Base-by-base conservation (phyloP, 2,888 invertebrate species). In the Lithosia quadra region DNA sequence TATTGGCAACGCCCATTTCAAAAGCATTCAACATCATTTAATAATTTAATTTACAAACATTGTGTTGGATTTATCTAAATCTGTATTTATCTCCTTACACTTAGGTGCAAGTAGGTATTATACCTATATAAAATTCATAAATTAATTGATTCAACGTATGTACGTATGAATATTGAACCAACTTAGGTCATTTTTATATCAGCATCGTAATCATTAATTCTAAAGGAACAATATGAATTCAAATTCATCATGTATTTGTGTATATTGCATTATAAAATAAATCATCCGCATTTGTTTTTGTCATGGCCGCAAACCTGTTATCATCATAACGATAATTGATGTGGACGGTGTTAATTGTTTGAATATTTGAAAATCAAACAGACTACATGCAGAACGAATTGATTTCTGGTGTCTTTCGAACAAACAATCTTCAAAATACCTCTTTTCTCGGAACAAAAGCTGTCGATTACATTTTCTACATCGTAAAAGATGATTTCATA, bases 291-390 rank as follows among this genome's bases (percentile, higher is more conserved):
- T 61, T 67, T 65, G 67, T 73, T 61, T 43, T 60, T 49, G 55
- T 60, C 33, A 22, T 28, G 59, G 58, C 22, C 60, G 18, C 39
- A 59, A 63, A 80, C 58, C 73, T 73, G 71, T 79, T 74, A 80
- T 58, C 71, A 71, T 66, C 66, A 69, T 60, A 71, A 62, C 36
- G 68, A 70, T 77, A 79, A 79, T 75, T 67, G 36, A 28, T 13
- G 33, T 49, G 71, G 57, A 71, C 49, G 49, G 21, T 55, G 21
- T 53, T 33, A 34, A 63, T 60, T 36, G 63, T 34, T 55, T 72
- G 60, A 79, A 75, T 77, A 72, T 77, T 79, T 67, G 77, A 72
- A 67, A 72, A 63, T 63, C 71, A 73, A 74, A 70, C 77, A 69
- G 24, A 36, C 56, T 67, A 71, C 65, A 74, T 76, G 68, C 80